phyloP scores from a whole-genome alignment of 1,140 invertebrate species.

The Macrobrachium rosenbergii region DNA sequence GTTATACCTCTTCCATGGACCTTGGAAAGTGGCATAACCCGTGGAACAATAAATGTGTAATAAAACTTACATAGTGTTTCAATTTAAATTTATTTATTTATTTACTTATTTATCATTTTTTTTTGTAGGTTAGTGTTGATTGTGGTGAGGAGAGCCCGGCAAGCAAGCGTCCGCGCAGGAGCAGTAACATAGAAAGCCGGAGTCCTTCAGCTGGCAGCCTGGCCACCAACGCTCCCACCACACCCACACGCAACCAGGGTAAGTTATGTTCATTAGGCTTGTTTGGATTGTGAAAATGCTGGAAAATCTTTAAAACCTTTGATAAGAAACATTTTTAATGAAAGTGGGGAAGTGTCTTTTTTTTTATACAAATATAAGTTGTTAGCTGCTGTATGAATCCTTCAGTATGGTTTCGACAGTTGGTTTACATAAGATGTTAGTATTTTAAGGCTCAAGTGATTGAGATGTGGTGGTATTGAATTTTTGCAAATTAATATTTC shows the following conservation, averaged over 20 bases:
- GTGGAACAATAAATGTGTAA: no score
- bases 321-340: background rate
- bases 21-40: background rate
- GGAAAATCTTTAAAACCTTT: background rate
- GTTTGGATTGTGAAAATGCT: background rate
- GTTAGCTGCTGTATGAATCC: no score
- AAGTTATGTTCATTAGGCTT: background rate
- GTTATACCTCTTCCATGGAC: background rate
- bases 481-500: no score
- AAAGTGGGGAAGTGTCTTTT: no score
- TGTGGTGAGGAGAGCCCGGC: constrained; percentile 54
- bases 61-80: no score
- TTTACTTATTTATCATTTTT: background rate
- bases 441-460: no score
- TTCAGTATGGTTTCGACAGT: background rate
- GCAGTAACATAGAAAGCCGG: constrained; percentile 49
- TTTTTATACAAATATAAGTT: no score
- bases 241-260: constrained; percentile 52
- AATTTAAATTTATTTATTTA: no score
- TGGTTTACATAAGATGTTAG: no score
- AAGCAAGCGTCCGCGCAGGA: constrained; percentile 47
- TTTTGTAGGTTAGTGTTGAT: constrained; percentile 32
- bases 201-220: constrained; percentile 30
- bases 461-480: no score
- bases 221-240: constrained; percentile 45